Evolutionary conservation across 2,888 invertebrate species (phyloP).

Genomic region (Drosophila monieri): DNA sequence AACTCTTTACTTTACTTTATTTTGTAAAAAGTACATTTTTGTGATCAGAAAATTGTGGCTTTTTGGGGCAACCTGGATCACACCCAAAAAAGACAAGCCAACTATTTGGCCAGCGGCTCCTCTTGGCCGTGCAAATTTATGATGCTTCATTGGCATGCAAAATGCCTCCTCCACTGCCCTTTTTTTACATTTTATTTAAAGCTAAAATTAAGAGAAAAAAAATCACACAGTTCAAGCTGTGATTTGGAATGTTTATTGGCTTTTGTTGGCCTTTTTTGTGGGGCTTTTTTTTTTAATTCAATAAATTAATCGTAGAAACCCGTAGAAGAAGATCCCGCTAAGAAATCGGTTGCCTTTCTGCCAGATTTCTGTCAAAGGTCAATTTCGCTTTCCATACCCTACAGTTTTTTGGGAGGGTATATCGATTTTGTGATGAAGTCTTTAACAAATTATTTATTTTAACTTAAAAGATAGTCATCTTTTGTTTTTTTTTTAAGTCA

Average conservation of each 20-base stretch:
- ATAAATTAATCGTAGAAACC: constrained; percentile 42
- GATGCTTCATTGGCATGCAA: constrained; percentile 80
- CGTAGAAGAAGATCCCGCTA: constrained; percentile 35
- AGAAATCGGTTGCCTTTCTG: constrained; percentile 36
- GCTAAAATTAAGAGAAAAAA: neutral
- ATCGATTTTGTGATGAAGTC: neutral
- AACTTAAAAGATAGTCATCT: neutral
- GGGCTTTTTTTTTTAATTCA: constrained; percentile 19
- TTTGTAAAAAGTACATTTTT: constrained; percentile 7
- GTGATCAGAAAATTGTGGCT: neutral
- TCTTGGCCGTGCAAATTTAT: constrained; percentile 70
- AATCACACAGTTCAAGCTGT: constrained; percentile 20
- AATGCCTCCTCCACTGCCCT: constrained; percentile 48
- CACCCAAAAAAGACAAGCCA: too few species aligned
- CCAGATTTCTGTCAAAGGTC: constrained; percentile 57
- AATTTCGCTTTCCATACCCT: constrained; percentile 56
- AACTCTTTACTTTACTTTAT: constrained; percentile 70
- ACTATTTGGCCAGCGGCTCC: constrained; percentile 26
- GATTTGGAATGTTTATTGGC: constrained; percentile 34
- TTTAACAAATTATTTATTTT: neutral
- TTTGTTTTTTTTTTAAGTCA: neutral
- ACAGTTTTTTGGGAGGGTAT: neutral
- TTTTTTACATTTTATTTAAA: neutral
- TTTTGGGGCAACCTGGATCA: constrained; percentile 6
- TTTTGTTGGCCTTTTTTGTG: constrained; percentile 22